phyloP scores from a whole-genome alignment of 2,888 invertebrate species.

The Stenoptilia bipunctidactyla region DNA sequence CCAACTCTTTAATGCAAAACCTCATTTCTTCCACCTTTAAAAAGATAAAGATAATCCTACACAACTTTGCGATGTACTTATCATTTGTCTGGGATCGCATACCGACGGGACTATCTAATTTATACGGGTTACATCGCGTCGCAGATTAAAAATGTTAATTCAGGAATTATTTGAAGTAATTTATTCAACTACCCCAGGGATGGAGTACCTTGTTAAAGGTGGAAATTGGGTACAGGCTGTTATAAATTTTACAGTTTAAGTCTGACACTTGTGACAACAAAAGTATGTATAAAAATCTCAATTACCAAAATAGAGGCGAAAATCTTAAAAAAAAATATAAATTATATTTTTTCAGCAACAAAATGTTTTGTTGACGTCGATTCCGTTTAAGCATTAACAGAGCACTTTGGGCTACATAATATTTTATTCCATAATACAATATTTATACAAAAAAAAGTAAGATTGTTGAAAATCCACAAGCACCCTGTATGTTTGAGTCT shows the following conservation, averaged over 20 bases:
- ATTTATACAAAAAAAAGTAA: no score
- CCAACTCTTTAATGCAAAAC: no score
- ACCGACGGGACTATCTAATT: slow-evolving; percentile 30
- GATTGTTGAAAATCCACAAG: slow-evolving; percentile 5
- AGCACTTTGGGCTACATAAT: no score
- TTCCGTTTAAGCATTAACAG: no score
- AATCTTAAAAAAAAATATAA: no score
- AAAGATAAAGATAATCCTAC: background rate
- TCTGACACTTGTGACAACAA: no score
- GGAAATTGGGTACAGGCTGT: slow-evolving; percentile 27
- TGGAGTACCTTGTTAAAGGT: slow-evolving; percentile 37
- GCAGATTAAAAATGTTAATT: slow-evolving; percentile 70
- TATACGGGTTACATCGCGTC: slow-evolving; percentile 56
- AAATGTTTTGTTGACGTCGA: no score
- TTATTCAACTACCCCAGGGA: slow-evolving; percentile 43
- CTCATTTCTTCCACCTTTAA: background rate
- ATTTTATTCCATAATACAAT: no score
- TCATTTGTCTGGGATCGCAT: background rate
- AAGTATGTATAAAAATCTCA: no score
- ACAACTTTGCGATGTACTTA: background rate
- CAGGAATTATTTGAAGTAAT: slow-evolving; percentile 61
- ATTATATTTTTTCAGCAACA: no score
- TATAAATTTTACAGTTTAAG: no score
- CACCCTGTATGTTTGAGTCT: slow-evolving; percentile 26
- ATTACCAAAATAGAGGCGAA: no score